Conservation (phyloP, 2,113 vertebrate genomes). For the Oryzias javanicus region DNA sequence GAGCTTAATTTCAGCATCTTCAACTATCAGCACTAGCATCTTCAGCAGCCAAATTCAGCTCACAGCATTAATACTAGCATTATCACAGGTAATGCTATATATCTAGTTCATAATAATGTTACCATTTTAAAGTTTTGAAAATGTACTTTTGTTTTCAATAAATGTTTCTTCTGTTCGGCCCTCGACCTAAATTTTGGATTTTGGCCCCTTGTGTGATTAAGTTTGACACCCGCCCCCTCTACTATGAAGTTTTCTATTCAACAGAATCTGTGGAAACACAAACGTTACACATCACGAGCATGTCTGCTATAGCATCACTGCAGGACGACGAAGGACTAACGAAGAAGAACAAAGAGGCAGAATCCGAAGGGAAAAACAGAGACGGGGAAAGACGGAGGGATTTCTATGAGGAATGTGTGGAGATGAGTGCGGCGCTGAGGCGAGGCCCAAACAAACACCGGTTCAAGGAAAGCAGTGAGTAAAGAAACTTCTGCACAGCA, state of each 20-base stretch:
- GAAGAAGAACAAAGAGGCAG: slow-evolving; percentile 58
- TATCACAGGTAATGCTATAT: too few relatives aligned
- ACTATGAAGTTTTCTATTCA: slow-evolving; percentile 23
- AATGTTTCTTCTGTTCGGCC: too few relatives aligned
- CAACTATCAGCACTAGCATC: too few relatives aligned
- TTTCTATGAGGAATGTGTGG: slow-evolving; percentile 76
- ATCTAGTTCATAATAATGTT: too few relatives aligned
- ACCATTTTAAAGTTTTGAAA: too few relatives aligned
- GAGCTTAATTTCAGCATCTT: too few relatives aligned
- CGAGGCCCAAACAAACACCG: slow-evolving; percentile 70
- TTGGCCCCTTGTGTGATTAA: too few relatives aligned
- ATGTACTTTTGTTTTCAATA: too few relatives aligned
- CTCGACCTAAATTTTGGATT: too few relatives aligned
- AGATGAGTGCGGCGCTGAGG: slow-evolving; percentile 69
- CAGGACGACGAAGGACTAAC: slow-evolving; percentile 64
- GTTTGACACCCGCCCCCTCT: too few relatives aligned
- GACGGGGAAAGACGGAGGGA: slow-evolving; percentile 67
- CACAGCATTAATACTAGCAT: too few relatives aligned
- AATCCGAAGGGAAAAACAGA: slow-evolving; percentile 68
- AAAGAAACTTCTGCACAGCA: slow-evolving; percentile 49
- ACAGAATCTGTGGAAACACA: slow-evolving; percentile 8
- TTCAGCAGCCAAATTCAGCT: too few relatives aligned
- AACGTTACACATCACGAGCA: slow-evolving; percentile 16
- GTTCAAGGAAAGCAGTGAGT: slow-evolving; percentile 80
- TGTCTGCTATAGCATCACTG: slow-evolving; percentile 68